phyloP scores from a whole-genome alignment of 2,113 vertebrate genomes.

The Micronycteris hirsuta region DNA sequence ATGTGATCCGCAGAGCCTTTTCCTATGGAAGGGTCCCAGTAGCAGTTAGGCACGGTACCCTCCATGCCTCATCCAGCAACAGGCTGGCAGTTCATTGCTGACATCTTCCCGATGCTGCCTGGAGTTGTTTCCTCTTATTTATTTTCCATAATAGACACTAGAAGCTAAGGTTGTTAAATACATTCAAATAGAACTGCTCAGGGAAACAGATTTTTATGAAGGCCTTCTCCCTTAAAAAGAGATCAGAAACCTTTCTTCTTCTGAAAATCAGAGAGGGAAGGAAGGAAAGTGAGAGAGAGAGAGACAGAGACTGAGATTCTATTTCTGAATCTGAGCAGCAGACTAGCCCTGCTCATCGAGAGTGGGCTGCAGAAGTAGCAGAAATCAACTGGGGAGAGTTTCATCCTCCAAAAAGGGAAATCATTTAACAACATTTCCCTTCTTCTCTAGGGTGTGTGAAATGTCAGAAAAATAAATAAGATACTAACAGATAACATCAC shows the following conservation, averaged over 20 bases:
- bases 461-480: background rate
- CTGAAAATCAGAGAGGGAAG: background rate
- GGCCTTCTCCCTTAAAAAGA: background rate
- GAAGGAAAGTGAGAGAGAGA: background rate
- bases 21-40: background rate
- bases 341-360: background rate
- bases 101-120: background rate
- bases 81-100: background rate
- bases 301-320: background rate
- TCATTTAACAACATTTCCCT: background rate
- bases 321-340: background rate
- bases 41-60: background rate
- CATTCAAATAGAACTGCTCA: background rate
- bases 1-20: background rate
- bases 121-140: background rate
- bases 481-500: background rate
- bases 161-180: background rate
- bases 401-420: background rate
- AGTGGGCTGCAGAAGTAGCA: background rate
- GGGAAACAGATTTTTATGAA: background rate
- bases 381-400: background rate
- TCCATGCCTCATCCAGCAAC: background rate
- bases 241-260: background rate
- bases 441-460: background rate
- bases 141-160: conserved; percentile 31